A percentile compares a stretch with the other conserved stretches of the same genome.
Evolutionary conservation across 2,113 vertebrate genomes (phyloP).

Genomic region (Proterorhinus semilunaris): DNA sequence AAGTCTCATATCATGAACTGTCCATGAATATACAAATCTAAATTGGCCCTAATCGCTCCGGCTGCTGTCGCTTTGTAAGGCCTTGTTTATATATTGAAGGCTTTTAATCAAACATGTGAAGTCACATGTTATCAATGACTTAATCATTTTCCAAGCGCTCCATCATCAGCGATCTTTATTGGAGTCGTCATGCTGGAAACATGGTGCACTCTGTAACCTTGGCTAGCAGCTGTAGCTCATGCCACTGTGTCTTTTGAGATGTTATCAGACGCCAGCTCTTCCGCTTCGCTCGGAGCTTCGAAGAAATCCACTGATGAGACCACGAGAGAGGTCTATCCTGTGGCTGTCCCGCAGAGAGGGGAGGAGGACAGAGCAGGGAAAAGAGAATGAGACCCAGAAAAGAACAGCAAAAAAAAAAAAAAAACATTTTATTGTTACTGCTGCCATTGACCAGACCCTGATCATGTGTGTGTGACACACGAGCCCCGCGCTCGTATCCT

Average conservation of each 20-base stretch:
- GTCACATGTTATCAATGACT: not conserved
- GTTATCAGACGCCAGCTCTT: conserved; percentile 43
- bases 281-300: conserved; percentile 41
- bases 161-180: not conserved
- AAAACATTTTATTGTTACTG: too few relatives aligned
- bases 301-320: conserved; percentile 57
- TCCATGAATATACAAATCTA: too few relatives aligned
- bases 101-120: not conserved
- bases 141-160: not conserved
- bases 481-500: too few relatives aligned
- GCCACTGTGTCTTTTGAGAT: conserved; percentile 34
- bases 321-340: conserved; percentile 52
- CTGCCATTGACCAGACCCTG: too few relatives aligned
- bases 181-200: not conserved
- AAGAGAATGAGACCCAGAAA: conserved; percentile 5
- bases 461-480: too few relatives aligned
- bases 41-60: too few relatives aligned
- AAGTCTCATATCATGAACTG: too few relatives aligned
- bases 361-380: not conserved
- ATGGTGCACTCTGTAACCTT: conserved; percentile 12
- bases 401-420: not conserved
- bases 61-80: not conserved
- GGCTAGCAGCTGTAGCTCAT: conserved; percentile 30
- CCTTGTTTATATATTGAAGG: not conserved
- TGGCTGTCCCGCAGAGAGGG: conserved; percentile 13